Evolutionary conservation across 2,797 vertebrate genomes (phyloP).

Genomic region (Mionectes olivaceus): DNA sequence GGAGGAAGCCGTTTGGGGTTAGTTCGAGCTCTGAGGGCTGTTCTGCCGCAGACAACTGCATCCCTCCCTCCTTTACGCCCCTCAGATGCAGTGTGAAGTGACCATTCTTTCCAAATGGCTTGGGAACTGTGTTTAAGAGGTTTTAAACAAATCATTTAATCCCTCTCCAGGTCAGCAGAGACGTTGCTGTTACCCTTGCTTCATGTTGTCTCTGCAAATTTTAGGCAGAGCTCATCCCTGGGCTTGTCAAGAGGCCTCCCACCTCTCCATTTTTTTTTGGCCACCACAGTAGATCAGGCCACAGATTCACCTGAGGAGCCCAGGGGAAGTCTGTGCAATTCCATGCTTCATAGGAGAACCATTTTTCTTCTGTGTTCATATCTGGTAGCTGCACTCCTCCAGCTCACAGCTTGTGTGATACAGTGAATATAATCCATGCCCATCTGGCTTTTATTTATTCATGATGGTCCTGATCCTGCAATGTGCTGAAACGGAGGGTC

Average conservation of each 20-base stretch:
- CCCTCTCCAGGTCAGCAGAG: neutral
- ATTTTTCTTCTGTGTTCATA: neutral
- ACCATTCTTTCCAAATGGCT: neutral
- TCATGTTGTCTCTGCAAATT: neutral
- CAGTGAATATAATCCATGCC: neutral
- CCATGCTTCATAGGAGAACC: neutral
- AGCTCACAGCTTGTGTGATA: neutral
- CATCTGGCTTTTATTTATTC: neutral
- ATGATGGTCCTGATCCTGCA: neutral
- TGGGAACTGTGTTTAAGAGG: neutral
- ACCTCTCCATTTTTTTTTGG: neutral
- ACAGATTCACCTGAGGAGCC: neutral
- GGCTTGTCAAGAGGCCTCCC: rapidly evolving
- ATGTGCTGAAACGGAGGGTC: neutral
- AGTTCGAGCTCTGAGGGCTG: neutral
- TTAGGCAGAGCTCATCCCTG: neutral
- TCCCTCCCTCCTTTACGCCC: neutral
- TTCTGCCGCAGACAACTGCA: neutral
- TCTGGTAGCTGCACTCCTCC: neutral
- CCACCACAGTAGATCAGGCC: rapidly evolving
- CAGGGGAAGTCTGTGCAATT: neutral
- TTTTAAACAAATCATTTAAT: neutral
- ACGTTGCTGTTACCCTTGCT: neutral
- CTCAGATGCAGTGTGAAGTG: rapidly evolving
- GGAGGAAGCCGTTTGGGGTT: neutral